phyloP scores from a whole-genome alignment of 1,140 invertebrate genomes.

The Caligus rogercresseyi region DNA sequence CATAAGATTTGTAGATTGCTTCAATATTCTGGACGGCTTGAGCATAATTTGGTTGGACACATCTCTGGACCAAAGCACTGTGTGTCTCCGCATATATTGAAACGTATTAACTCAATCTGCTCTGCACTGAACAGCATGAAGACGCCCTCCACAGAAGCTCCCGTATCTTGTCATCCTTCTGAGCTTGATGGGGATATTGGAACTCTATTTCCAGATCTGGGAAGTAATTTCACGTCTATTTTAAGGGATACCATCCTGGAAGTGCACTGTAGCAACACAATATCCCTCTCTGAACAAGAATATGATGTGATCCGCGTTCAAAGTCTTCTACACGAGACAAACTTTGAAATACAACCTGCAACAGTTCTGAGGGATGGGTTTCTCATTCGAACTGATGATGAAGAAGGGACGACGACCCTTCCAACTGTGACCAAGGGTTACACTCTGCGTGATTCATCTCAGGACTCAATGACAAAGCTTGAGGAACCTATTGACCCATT shows the following conservation, averaged over 20 bases:
- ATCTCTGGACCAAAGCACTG: not conserved
- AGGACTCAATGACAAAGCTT: too few relatives aligned
- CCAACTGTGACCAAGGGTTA: too few relatives aligned
- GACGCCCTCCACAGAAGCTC: not conserved
- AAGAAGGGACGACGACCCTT: too few relatives aligned
- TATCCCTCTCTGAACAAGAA: too few relatives aligned
- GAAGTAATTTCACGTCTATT: not conserved
- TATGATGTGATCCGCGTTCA: not conserved
- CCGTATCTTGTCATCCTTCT: not conserved
- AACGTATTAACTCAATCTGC: not conserved
- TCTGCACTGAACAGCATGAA: not conserved
- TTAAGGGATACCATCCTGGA: not conserved
- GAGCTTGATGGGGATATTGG: not conserved
- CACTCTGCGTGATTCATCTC: too few relatives aligned
- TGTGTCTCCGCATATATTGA: not conserved
- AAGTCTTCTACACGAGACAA: not conserved
- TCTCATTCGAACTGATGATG: not conserved
- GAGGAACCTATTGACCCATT: too few relatives aligned
- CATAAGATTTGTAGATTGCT: not conserved
- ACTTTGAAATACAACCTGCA: not conserved
- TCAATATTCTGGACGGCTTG: not conserved
- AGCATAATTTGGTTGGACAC: not conserved
- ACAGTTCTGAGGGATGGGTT: not conserved
- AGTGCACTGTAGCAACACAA: too few relatives aligned
- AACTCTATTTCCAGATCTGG: not conserved